Conservation (phyloP, 2,888 invertebrate species). For the Belgica antarctica region DNA sequence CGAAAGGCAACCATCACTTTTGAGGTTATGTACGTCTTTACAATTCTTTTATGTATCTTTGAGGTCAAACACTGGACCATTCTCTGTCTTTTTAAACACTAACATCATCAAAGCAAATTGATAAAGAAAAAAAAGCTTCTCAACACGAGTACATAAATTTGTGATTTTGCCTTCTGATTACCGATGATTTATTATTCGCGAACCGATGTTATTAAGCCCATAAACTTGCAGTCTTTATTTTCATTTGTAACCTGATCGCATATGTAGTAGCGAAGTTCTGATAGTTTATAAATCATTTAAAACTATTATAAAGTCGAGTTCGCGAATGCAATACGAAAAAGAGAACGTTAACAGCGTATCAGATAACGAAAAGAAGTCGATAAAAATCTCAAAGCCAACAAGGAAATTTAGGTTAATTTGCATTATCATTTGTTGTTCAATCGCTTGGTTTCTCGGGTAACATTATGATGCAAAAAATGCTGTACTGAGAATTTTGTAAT, state of each 20-base stretch:
- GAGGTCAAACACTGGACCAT: too few relatives aligned
- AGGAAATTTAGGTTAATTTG: conserved; percentile 43
- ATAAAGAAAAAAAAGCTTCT: too few relatives aligned
- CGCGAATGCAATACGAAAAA: not conserved
- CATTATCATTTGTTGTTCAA: conserved; percentile 39
- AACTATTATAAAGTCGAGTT: not conserved
- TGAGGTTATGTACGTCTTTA: too few relatives aligned
- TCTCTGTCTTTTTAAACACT: too few relatives aligned
- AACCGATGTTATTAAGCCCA: not conserved
- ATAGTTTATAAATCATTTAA: conserved; percentile 16
- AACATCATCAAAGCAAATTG: too few relatives aligned
- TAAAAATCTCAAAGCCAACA: conserved; percentile 27
- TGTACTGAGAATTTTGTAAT: conserved; percentile 38
- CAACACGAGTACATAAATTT: too few relatives aligned
- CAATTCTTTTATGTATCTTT: too few relatives aligned
- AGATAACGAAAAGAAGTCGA: not conserved
- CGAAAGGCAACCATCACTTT: not conserved
- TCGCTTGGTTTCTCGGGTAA: not conserved
- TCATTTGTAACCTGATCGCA: conserved; percentile 22
- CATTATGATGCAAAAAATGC: conserved; percentile 32
- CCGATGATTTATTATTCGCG: conserved; percentile 11
- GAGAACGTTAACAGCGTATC: not conserved
- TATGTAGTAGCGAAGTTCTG: not conserved
- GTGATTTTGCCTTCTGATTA: not conserved
- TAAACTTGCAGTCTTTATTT: too few relatives aligned